A percentile compares a stretch with the other conserved stretches of the same genome.
Evolutionary conservation across 1,140 invertebrate genomes (phyloP).

Genomic region (Apolygus lucorum): DNA sequence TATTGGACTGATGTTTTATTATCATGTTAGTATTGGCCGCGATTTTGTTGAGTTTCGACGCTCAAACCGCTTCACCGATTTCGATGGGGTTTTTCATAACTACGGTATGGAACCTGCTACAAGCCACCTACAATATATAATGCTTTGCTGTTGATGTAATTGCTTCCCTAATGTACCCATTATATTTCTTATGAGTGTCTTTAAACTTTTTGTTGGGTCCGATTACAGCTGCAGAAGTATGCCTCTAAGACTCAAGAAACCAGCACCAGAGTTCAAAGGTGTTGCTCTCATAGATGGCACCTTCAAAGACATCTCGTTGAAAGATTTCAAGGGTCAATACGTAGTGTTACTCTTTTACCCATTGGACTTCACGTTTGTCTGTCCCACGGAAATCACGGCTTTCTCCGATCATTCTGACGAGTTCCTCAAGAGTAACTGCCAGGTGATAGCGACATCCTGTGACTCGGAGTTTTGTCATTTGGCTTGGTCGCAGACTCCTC

Average conservation of each 20-base stretch:
- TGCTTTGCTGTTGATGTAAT: too few relatives aligned
- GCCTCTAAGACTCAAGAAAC: conserved; percentile 55
- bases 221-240: too few relatives aligned
- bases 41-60: too few relatives aligned
- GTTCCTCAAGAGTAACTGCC: neutral
- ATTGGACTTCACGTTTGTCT: conserved; percentile 58
- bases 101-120: too few relatives aligned
- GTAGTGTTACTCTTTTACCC: conserved; percentile 90
- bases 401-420: neutral
- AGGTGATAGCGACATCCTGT: neutral
- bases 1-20: too few relatives aligned
- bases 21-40: too few relatives aligned
- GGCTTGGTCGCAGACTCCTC: neutral
- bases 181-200: too few relatives aligned
- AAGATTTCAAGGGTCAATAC: conserved; percentile 89
- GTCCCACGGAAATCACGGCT: neutral
- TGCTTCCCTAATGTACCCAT: too few relatives aligned
- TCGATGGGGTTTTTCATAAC: too few relatives aligned
- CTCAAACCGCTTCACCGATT: too few relatives aligned
- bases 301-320: conserved; percentile 78
- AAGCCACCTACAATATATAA: too few relatives aligned
- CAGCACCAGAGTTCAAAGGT: conserved; percentile 80
- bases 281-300: conserved; percentile 79
- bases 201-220: too few relatives aligned
- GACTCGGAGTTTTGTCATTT: neutral